Evolutionary conservation across 2,113 vertebrate genomes (phyloP), one percentile per base, ranked within the genome.

Genomic region (Tretioscincus oriximinensis): DNA sequence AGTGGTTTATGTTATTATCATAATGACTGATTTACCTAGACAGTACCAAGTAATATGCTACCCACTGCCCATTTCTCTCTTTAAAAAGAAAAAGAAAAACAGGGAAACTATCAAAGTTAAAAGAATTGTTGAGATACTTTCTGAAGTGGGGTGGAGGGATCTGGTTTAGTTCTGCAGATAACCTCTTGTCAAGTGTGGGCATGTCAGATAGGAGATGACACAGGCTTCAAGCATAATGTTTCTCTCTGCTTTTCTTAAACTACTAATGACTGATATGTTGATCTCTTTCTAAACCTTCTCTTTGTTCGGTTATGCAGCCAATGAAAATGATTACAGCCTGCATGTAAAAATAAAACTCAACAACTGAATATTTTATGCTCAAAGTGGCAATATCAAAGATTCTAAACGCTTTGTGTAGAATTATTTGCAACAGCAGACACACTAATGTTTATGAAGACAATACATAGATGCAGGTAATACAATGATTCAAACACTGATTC

Each of bases 1-100:
- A 88, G 82, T 71, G 83, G 87, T 92, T 92, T 88, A 85, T 87
- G 81, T 87, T 90, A 85, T 88, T 89, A 85, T 84, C 82, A 81
- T 87, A 69, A 80, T 21, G 73, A 89, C 78, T 89, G 84, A 92
- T 84, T 90, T 89, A 92, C 88, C 51, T 83, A 76, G 26, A 76
- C 77, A 78, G 90, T 49, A 81, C 80, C 76, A 87, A 78, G 81
- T 71, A 81, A 45, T 92, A 88, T 85, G 84, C 63, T 14, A 69
- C 47, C 76, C 31, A 45, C 18, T 35, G 21, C 60, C 26, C 35
- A 10, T 16, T 29, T 21, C n/a, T 22, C 16, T 24, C 61, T 80
- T 35, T n/a, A 65, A 65, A 65, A 65, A 28, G 4, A 11, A 24
- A 21, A 64, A 28, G n/a, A 65, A 29, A 28, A 11, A 47, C 73